Evolutionary conservation across 2,797 vertebrate species (phyloP), one percentile per base, ranked within the genome.

Genomic region (Melanotaenia trifasciata): DNA sequence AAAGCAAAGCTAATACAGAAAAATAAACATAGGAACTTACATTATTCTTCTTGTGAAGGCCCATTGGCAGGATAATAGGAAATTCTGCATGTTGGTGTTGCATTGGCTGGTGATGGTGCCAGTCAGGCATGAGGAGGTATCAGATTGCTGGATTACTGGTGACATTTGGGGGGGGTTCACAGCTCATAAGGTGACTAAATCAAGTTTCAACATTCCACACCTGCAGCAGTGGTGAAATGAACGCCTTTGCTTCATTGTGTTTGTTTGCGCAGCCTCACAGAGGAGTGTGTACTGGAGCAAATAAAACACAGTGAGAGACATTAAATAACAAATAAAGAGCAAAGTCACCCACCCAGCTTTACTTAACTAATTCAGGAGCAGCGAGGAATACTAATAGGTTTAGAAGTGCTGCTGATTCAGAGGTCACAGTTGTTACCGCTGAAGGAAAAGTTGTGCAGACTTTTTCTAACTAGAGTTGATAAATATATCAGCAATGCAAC

Each of bases 121-220:
- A 67, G 70, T 66, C 56, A 62, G 40, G 78, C 92, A 84, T 83
- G 84, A 85, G 61, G 72, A 68, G 60, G 74, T 74, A 76, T 82
- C 58, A 69, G 62, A 74, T 63, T 59, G 51, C 72, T 78, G 86
- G 83, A 90, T 91, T 89, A 84, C 75, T 72, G 62, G 65, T 89
- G 88, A 89, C 83, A 91, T 90, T 87, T 85, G 20, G 47, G 68
- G 77, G 79, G 78, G 83, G 88, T 87, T 88, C 79, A 86, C 76
- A 87, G 84, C 79, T 92, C 85, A 83, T 84, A 51, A 86, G 79
- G 79, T 79, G 54, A 51, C 72, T 60, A 80, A 89, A 89, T 87
- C 80, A 81, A 86, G 68, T 80, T 84, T 76, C 30, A 45, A 80
- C 83, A 78, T 85, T 87, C 86, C 70, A 47, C 84, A 92, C 80